Evolutionary conservation across 2,888 invertebrate genomes (phyloP).

Genomic region (Seira musarum): DNA sequence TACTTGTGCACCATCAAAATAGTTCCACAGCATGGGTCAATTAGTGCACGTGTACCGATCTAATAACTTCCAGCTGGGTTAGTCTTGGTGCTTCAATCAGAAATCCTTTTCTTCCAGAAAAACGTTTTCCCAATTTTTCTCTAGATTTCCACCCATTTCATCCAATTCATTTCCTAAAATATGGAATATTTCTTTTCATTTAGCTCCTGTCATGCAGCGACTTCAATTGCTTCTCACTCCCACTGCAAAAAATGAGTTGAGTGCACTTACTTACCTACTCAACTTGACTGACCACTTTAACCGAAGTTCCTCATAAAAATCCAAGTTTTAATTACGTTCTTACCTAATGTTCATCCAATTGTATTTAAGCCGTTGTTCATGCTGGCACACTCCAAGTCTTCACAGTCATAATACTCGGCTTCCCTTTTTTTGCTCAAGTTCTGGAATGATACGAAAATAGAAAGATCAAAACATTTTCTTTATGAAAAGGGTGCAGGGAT

Average conservation of each 20-base stretch:
- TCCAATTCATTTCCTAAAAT: too few species aligned
- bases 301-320: background rate
- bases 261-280: background rate
- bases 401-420: too few species aligned
- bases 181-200: slow-evolving; percentile 25
- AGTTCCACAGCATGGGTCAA: slow-evolving; percentile 50
- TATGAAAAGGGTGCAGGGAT: background rate
- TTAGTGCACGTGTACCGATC: slow-evolving; percentile 54
- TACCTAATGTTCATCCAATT: slow-evolving; percentile 3
- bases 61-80: slow-evolving; percentile 53
- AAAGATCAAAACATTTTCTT: background rate
- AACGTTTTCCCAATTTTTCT: too few species aligned
- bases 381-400: slow-evolving; percentile 54
- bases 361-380: background rate
- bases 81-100: slow-evolving; percentile 5
- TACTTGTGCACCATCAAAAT: background rate
- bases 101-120: slow-evolving; percentile 35
- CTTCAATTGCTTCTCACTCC: slow-evolving; percentile 19
- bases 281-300: background rate
- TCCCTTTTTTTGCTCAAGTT: slow-evolving; percentile 36
- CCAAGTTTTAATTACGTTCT: slow-evolving; percentile 40
- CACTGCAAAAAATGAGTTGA: slow-evolving; percentile 20
- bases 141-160: slow-evolving; percentile 55
- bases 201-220: slow-evolving; percentile 31
- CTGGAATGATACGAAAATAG: slow-evolving; percentile 25